Base-by-base conservation (phyloP, 2,888 invertebrate species). In the Hemicrepidius hirtus region DNA sequence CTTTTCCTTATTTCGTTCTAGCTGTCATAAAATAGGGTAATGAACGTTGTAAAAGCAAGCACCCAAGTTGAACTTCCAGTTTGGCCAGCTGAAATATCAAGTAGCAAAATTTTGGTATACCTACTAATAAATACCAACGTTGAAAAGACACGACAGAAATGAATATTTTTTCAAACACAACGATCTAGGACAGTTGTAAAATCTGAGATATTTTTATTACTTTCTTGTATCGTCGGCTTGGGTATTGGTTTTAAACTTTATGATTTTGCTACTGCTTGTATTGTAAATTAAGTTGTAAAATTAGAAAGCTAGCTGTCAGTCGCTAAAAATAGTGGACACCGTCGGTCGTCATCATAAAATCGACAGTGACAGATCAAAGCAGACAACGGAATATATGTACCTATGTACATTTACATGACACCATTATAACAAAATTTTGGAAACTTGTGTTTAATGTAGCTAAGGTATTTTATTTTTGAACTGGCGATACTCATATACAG, bases 61-160 rank as follows among this genome's bases (percentile, higher is more conserved):
- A 64, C 35, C 63, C 67, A 62, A 37, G 20, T 46, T 65, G 44
- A 68, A 71, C 60, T 73, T 62, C 59, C 53, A 71, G 74, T 79
- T 77, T 76, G 77, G 76, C 73, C 77, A 79, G 76, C 77, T 77
- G 74, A 66, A 71, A 65, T 53, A 67, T 74, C 67, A 71, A 71
- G 73, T 71, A 68, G 75, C 59, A 66, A 49, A 44, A 20, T 32
- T 21, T 28, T 44, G 41, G 20, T 49, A 49, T 49, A 9, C 44
- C 44, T 44, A 24, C 21, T 53, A 32, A 32, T 41, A n/a, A 37
- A 60, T n/a, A n/a, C n/a, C n/a, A n/a, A n/a, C n/a, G n/a, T n/a
- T n/a, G n/a, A 60, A 18, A 60, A 41, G 10, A 24, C 21, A 13
- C 9, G 20, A 20, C 13, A 41, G 18, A 40, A 46, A 44, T 50